Base-by-base conservation (phyloP, 2,113 vertebrate species). In the Paratilapia polleni region DNA sequence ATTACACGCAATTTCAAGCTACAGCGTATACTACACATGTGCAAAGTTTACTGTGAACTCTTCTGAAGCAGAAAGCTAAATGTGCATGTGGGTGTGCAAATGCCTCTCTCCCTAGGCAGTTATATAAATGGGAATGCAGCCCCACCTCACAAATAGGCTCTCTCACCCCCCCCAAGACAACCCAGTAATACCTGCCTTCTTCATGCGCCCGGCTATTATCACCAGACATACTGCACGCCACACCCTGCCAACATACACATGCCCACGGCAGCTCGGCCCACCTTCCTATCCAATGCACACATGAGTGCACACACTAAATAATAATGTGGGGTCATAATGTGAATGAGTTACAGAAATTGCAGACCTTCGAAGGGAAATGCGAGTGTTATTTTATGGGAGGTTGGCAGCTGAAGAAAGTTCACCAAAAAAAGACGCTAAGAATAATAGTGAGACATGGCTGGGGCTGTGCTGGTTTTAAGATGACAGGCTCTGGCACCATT, bases 311-410 rank as follows among this genome's bases (percentile, higher is more conserved):
- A 83, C 87, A 88, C 94, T 86, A 87, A 93, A 95, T 94, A 93
- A 94, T 94, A 95, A 93, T 90, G 93, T 93, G 82, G 91, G 92
- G 88, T 91, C 89, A 93, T 90, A 85, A 92, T 91, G 82, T 88
- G 91, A 93, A 93, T 77, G 83, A 82, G 78, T 80, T 89, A 74
- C 90, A 93, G 88, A 93, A 94, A 94, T 77, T 89, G 91, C 88
- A 92, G 84, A 86, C 87, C 84, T 92, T 87, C 54, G 84, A 89
- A 87, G 77, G 90, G 89, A 86, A 92, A 91, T 34, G 61, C 1
- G 81, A 88, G 86, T 94, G 94, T 94, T 95, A 83, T 95, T 96
- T 95, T 93, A 95, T 89, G 89, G 90, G 92, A 89, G 93, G 87
- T 77, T 92, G 91, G 91, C 82, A 81, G 92, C 87, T 88, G 83